phyloP scores from a whole-genome alignment of 1,140 invertebrate genomes.

The Papilio aristodemus region DNA sequence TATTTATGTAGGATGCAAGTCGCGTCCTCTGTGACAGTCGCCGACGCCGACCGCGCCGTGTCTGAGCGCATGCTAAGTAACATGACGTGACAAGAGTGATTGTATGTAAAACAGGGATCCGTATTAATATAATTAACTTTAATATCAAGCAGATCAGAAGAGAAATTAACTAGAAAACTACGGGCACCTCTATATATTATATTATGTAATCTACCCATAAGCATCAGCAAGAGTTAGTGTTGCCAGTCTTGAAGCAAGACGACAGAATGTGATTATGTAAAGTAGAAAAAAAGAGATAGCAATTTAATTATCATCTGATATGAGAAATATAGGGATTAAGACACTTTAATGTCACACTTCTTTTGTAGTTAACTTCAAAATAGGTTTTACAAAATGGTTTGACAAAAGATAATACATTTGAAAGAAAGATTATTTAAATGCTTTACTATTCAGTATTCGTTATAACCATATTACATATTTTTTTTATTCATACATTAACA shows the following conservation, averaged over 20 bases:
- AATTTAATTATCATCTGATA: too few species aligned
- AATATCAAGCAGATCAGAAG: not conserved
- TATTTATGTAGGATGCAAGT: constrained; percentile 22
- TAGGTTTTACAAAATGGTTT: too few species aligned
- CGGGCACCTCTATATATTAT: too few species aligned
- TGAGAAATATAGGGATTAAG: too few species aligned
- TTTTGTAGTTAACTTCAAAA: too few species aligned
- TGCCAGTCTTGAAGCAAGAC: too few species aligned
- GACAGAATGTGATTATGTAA: too few species aligned
- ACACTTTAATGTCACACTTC: too few species aligned
- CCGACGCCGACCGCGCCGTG: constrained; percentile 25
- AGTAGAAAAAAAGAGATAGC: too few species aligned
- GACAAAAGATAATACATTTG: too few species aligned
- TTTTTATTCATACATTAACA: not conserved
- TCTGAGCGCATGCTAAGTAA: constrained; percentile 26
- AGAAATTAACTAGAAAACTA: not conserved
- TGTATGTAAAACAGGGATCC: not conserved
- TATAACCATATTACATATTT: not conserved
- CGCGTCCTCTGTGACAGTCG: constrained; percentile 18
- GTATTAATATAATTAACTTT: not conserved
- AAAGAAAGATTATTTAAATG: not conserved
- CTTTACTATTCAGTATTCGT: not conserved
- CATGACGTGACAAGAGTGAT: constrained; percentile 9
- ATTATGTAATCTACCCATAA: too few species aligned
- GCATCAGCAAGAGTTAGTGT: too few species aligned